A percentile compares a stretch with the other conserved stretches of the same genome.
Conservation (phyloP, 2,113 vertebrate species). For the Mobula hypostoma region DNA sequence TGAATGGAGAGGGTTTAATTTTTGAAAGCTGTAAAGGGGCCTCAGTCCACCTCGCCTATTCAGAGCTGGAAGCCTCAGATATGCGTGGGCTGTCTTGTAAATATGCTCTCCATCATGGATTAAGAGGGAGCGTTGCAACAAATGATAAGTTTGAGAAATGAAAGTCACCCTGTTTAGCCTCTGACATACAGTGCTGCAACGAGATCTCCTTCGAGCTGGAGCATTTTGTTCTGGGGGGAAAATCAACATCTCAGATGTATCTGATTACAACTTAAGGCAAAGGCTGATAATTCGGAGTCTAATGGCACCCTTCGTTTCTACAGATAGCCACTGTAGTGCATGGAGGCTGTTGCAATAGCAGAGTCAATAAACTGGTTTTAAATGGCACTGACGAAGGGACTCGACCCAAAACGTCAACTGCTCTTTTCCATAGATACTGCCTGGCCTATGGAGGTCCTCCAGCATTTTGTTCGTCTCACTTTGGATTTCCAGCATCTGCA, state of each 20-base stretch:
- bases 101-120: not conserved
- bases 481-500: too few species aligned
- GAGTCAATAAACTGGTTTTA: constrained; percentile 2
- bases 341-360: not conserved
- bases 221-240: not conserved
- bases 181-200: constrained; percentile 10
- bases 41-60: not conserved
- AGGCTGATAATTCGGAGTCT: not conserved
- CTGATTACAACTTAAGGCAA: not conserved
- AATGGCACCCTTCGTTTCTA: constrained; percentile 5
- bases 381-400: not conserved
- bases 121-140: not conserved
- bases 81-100: not conserved
- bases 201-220: not conserved
- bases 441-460: too few species aligned
- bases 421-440: too few species aligned
- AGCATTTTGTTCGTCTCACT: too few species aligned
- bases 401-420: too few species aligned
- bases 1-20: not conserved
- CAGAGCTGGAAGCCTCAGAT: constrained; percentile 12
- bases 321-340: constrained; percentile 16
- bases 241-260: constrained; percentile 23
- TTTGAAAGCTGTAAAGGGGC: not conserved
- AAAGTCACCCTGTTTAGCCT: constrained; percentile 9
- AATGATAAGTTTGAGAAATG: constrained; percentile 17